Conservation (phyloP, 2,888 invertebrate species). For the Coelopa pilipes region DNA sequence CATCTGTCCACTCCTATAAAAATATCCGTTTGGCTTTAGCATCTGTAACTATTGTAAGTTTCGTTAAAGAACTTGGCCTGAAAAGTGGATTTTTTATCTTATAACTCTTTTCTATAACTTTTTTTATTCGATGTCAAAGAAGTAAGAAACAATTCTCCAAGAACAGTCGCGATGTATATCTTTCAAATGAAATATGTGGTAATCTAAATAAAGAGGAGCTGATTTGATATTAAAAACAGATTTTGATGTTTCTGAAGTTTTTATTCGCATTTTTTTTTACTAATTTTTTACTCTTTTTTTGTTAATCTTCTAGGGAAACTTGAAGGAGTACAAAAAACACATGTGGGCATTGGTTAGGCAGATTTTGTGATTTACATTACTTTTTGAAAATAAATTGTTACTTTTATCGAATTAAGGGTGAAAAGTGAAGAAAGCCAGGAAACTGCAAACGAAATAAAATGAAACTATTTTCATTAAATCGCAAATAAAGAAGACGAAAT, state of each 20-base stretch:
- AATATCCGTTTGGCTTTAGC: background rate
- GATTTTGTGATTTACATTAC: slow-evolving; percentile 29
- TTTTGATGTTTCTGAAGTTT: slow-evolving; percentile 47
- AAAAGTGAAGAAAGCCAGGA: background rate
- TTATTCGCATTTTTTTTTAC: slow-evolving; percentile 51
- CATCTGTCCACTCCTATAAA: background rate
- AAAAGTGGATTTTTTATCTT: background rate
- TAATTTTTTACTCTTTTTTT: slow-evolving; percentile 23
- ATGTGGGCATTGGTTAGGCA: slow-evolving; percentile 20
- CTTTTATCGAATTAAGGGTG: background rate
- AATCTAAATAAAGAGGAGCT: background rate
- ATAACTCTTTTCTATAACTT: background rate
- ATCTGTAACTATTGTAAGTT: too few species aligned
- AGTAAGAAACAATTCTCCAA: background rate
- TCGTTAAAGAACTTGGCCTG: background rate
- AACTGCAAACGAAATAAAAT: slow-evolving; percentile 3
- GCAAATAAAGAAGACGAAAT: too few species aligned
- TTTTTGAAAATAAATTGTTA: too few species aligned
- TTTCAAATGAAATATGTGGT: background rate
- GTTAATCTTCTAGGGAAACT: slow-evolving; percentile 49
- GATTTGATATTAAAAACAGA: background rate
- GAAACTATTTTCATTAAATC: too few species aligned
- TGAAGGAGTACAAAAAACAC: slow-evolving; percentile 56
- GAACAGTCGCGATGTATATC: background rate
- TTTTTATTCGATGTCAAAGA: too few species aligned